Evolutionary conservation across 2,113 vertebrate genomes (phyloP).

Genomic region (Hiodon tergisus): DNA sequence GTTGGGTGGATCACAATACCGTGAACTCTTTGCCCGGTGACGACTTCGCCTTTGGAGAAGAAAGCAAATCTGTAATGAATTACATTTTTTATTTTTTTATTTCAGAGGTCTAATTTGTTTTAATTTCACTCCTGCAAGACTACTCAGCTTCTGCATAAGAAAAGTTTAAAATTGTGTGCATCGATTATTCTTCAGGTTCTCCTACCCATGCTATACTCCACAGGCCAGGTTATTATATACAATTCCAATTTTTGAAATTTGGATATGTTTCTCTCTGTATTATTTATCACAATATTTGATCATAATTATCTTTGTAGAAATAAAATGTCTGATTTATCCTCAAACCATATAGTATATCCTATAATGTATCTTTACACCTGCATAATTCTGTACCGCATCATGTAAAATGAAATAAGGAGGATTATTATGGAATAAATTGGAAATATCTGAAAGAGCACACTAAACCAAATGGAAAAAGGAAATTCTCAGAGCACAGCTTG

Average conservation of each 20-base stretch:
- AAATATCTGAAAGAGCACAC: neutral
- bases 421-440: neutral
- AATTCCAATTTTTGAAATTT: neutral
- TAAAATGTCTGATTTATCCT: slow-evolving; percentile 3
- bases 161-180: slow-evolving; percentile 12
- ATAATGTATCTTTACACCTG: neutral
- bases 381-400: neutral
- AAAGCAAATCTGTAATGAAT: slow-evolving; percentile 42
- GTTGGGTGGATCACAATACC: slow-evolving; percentile 44
- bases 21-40: slow-evolving; percentile 44
- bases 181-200: neutral
- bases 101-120: slow-evolving; percentile 11
- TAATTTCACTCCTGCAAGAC: slow-evolving; percentile 8
- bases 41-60: slow-evolving; percentile 44
- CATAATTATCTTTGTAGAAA: neutral
- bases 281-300: too few relatives aligned
- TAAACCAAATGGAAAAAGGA: neutral
- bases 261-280: too few relatives aligned
- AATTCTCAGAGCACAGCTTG: neutral
- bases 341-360: neutral
- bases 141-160: slow-evolving; percentile 11
- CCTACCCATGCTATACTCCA: neutral
- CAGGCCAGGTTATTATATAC: neutral
- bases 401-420: neutral
- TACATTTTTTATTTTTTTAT: slow-evolving; percentile 42